These are phyloP conservation scores for Lycocerus yunnanus DNA, from an alignment of 2,888 invertebrate genomes.

Conservation along the genomic window DNA sequence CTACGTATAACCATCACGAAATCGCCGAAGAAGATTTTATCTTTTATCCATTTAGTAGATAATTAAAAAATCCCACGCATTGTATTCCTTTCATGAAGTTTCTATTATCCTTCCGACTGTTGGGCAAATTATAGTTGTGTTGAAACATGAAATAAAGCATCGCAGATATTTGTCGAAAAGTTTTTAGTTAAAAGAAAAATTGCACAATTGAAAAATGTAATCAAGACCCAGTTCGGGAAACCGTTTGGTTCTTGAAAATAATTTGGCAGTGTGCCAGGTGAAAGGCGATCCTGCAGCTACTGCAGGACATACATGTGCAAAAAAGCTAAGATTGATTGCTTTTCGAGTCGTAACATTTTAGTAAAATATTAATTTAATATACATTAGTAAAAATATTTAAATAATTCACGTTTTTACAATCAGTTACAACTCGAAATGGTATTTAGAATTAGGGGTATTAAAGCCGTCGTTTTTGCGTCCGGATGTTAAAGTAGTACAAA, in stretches of 20 bases:
- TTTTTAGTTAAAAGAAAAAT: neutral
- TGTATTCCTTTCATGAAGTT: neutral
- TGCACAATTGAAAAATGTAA: constrained; percentile 6
- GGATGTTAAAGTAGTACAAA: neutral
- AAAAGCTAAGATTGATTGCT: constrained; percentile 19
- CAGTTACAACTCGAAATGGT: neutral
- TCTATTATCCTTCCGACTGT: neutral
- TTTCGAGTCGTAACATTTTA: neutral
- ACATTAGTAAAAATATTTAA: neutral
- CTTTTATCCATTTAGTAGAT: neutral
- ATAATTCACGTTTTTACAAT: neutral
- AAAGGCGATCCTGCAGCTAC: constrained; percentile 12
- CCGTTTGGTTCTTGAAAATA: constrained; percentile 29
- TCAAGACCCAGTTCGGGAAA: constrained; percentile 22
- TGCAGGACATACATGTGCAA: constrained; percentile 20
- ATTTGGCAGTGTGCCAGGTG: constrained; percentile 32
- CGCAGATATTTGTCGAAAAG: neutral
- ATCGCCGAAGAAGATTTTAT: neutral
- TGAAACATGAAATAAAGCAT: neutral
- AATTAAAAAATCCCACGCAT: neutral
- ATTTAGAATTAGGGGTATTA: neutral
- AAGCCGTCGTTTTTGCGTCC: neutral
- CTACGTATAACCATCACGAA: neutral
- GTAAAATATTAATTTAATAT: neutral
- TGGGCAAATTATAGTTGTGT: neutral